Conservation (phyloP, 30 jellyfish, hydroid and myxozoan genomes). For the Cassiopea xamachana region DNA sequence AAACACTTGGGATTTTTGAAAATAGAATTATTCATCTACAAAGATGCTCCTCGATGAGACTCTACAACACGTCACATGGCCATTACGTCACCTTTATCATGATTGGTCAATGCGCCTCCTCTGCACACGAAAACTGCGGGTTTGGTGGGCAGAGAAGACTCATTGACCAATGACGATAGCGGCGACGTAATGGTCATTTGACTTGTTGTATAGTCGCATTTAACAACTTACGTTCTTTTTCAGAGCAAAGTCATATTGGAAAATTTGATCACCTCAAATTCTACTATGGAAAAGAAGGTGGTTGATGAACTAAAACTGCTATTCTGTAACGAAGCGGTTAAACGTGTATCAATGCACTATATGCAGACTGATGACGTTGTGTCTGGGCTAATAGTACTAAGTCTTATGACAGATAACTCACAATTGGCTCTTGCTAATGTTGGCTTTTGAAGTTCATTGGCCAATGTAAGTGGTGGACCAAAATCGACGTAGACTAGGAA, state of each 20-base stretch:
- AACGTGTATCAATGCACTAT: conserved; percentile 26
- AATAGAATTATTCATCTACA: too few relatives aligned
- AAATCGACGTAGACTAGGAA: not conserved
- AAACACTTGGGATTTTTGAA: too few relatives aligned
- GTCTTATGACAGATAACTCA: conserved; percentile 37
- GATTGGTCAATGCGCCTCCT: too few relatives aligned
- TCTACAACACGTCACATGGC: too few relatives aligned
- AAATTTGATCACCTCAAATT: conserved; percentile 24
- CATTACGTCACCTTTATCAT: too few relatives aligned
- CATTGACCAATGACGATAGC: too few relatives aligned
- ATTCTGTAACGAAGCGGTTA: conserved; percentile 39
- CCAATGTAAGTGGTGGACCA: not conserved
- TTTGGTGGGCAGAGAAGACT: too few relatives aligned
- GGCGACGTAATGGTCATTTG: too few relatives aligned
- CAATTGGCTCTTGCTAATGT: conserved; percentile 56
- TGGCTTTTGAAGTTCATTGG: conserved; percentile 31
- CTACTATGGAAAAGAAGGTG: not conserved
- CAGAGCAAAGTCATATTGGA: conserved; percentile 74
- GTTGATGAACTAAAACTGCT: conserved; percentile 2
- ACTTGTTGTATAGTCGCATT: too few relatives aligned
- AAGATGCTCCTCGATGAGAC: too few relatives aligned
- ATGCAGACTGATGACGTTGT: conserved; percentile 78
- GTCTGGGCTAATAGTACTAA: conserved; percentile 44
- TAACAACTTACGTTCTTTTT: too few relatives aligned
- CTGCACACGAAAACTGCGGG: too few relatives aligned